A percentile compares a stretch with the other conserved stretches of the same genome.
Conservation (phyloP, 1,140 invertebrate species). For the Aphelinus atriplicis region DNA sequence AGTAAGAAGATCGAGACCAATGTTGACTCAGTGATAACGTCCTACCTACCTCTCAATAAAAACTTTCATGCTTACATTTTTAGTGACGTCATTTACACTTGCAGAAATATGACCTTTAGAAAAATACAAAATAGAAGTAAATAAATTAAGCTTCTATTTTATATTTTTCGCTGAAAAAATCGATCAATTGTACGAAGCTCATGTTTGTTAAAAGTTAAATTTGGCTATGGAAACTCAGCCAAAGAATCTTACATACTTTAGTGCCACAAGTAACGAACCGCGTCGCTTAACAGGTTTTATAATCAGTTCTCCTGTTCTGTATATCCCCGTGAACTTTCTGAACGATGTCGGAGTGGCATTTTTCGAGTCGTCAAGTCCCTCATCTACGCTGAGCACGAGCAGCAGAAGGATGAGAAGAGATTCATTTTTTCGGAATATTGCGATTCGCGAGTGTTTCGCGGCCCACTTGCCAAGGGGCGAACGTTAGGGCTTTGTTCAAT, state of each 20-base stretch:
- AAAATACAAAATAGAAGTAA: too few species aligned
- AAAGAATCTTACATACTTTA: too few species aligned
- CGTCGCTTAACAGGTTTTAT: conserved; percentile 6
- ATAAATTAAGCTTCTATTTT: too few species aligned
- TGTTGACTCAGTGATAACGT: conserved; percentile 1
- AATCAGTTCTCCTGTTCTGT: conserved; percentile 12
- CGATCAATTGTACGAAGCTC: too few species aligned
- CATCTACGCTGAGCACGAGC: conserved; percentile 7
- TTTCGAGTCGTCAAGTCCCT: conserved; percentile 43
- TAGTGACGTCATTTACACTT: too few species aligned
- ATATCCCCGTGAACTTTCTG: conserved; percentile 14
- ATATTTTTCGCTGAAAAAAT: too few species aligned
- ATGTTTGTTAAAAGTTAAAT: too few species aligned
- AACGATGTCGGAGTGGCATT: conserved; percentile 33
- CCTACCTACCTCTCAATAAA: too few species aligned
- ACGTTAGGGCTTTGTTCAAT: conserved; percentile 64
- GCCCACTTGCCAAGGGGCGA: conserved; percentile 49
- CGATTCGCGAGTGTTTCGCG: conserved; percentile 53
- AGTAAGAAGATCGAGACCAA: conserved; percentile 8
- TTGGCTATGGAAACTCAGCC: too few species aligned
- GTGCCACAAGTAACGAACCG: background rate
- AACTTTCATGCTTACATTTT: too few species aligned
- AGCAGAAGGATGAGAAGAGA: conserved; percentile 50
- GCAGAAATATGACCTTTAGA: too few species aligned
- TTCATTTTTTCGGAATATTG: conserved; percentile 61